Evolutionary conservation across 2,797 vertebrate species (phyloP).

Genomic region (Florisuga fusca): DNA sequence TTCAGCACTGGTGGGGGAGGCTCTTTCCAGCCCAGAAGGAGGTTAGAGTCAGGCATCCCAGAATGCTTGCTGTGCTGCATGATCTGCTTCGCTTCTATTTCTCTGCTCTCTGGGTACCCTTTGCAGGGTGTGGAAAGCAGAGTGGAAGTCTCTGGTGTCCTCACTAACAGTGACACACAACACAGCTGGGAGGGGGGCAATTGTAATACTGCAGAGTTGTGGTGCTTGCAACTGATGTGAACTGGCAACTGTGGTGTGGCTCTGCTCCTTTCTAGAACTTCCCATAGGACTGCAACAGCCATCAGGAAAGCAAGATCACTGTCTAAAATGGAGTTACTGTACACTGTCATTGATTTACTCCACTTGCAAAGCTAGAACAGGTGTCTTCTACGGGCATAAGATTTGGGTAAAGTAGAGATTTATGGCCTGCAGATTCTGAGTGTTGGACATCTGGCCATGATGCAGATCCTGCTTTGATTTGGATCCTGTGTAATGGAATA

Average conservation of each 20-base stretch:
- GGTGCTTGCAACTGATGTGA: background rate
- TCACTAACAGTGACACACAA: background rate
- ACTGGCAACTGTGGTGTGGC: background rate
- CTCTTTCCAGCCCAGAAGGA: background rate
- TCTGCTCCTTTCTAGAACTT: background rate
- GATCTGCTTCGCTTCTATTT: background rate
- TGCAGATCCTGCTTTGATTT: background rate
- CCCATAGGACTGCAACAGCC: fast-evolving
- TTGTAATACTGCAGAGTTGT: fast-evolving
- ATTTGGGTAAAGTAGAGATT: background rate
- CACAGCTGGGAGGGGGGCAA: fast-evolving
- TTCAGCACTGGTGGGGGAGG: background rate
- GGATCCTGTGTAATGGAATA: background rate
- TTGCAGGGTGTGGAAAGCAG: background rate
- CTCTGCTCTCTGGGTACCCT: background rate
- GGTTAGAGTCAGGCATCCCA: background rate
- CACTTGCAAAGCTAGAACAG: background rate
- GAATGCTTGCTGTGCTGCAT: fast-evolving
- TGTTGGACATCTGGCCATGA: background rate
- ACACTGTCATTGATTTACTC: background rate
- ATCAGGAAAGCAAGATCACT: background rate
- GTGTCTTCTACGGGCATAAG: background rate
- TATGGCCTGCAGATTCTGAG: background rate
- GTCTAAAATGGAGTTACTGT: background rate
- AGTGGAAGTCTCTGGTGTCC: fast-evolving